A percentile compares a stretch with the other conserved stretches of the same genome.
phyloP scores from a whole-genome alignment of 2,113 vertebrate species.

The Proteles cristata region DNA sequence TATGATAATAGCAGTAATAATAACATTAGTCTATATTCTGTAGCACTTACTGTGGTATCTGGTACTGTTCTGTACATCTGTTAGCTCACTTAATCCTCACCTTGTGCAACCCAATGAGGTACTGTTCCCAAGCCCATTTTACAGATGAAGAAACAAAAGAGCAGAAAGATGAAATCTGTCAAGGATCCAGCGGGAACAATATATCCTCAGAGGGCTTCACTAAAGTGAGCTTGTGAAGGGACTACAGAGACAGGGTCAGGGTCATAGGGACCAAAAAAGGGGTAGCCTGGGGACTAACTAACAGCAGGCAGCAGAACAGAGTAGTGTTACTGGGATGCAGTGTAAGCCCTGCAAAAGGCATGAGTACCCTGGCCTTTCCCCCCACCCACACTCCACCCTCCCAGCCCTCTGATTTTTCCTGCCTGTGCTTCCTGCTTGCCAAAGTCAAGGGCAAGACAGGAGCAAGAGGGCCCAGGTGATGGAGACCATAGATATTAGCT shows the following conservation, averaged over 20 bases:
- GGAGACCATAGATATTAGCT: not conserved
- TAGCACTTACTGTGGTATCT: not conserved
- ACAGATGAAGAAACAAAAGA: not conserved
- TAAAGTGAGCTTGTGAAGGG: not conserved
- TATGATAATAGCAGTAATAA: not conserved
- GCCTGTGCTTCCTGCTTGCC: not conserved
- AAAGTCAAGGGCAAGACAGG: not conserved
- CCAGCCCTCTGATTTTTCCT: not conserved
- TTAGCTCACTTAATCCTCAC: not conserved
- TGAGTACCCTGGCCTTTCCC: not conserved
- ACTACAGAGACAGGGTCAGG: not conserved
- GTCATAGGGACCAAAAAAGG: not conserved
- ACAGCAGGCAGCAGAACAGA: not conserved
- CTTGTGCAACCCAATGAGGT: not conserved
- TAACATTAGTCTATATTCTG: not conserved
- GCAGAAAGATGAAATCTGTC: not conserved
- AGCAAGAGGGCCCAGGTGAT: not conserved
- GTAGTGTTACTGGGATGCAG: not conserved
- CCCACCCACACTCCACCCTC: not conserved
- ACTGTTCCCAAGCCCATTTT: not conserved
- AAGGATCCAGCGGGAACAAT: not conserved
- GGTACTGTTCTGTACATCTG: not conserved
- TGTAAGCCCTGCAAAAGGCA: not conserved
- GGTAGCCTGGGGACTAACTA: not conserved
- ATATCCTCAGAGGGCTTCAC: not conserved